Conservation (phyloP, 2,888 invertebrate genomes). For the Limnephilus rhombicus region DNA sequence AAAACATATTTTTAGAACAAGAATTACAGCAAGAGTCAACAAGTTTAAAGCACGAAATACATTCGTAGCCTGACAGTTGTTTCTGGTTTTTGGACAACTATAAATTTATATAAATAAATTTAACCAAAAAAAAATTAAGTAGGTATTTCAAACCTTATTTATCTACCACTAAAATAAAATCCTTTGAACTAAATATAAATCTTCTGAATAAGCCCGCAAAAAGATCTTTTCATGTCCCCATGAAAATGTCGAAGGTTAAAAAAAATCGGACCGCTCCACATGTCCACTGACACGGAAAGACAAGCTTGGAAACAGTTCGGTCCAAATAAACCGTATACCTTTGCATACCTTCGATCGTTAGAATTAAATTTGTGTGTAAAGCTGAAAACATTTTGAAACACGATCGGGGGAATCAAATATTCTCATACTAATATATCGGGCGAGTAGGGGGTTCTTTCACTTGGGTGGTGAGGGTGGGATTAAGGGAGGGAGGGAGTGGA, state of each 20-base stretch:
- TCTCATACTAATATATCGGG: neutral
- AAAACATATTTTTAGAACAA: no score
- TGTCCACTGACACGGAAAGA: neutral
- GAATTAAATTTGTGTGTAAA: neutral
- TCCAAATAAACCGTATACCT: neutral
- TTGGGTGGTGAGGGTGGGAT: neutral
- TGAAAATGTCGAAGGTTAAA: neutral
- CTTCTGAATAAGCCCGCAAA: neutral
- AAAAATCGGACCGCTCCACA: neutral
- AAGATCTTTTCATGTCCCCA: neutral
- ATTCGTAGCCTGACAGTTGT: no score
- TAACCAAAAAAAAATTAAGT: neutral
- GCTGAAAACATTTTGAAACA: conserved; percentile 19
- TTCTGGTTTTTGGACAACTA: no score
- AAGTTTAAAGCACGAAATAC: no score
- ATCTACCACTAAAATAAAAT: neutral
- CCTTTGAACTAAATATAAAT: neutral
- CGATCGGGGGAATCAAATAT: conserved; percentile 36
- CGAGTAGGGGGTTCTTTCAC: neutral
- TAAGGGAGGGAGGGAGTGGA: neutral
- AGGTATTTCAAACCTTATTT: neutral
- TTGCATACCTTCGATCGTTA: neutral
- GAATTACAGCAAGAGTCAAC: no score
- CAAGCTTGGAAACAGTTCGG: neutral
- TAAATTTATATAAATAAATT: no score